These are phyloP conservation scores for Trachelus stipa DNA, from an alignment of 2,888 invertebrate species.

Conservation along the genomic window DNA sequence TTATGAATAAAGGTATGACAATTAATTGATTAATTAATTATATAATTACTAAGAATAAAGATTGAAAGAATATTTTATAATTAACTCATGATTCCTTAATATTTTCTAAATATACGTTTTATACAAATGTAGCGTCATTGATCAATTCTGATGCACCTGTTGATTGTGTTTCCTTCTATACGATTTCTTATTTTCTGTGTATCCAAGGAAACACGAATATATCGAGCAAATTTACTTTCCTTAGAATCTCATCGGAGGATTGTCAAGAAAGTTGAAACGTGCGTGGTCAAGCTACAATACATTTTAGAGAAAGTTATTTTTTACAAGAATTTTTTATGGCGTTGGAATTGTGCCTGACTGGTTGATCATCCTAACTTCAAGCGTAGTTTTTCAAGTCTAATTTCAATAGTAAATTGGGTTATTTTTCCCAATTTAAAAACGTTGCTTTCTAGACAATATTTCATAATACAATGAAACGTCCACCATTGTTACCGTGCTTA, in stretches of 20 bases:
- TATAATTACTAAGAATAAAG: background rate
- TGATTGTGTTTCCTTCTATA: background rate
- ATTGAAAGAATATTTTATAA: background rate
- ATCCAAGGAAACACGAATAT: background rate
- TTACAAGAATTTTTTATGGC: no score
- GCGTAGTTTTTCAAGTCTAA: no score
- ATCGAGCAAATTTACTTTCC: background rate
- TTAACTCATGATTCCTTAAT: background rate
- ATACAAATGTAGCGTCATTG: background rate
- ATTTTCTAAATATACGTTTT: background rate
- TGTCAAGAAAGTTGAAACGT: background rate
- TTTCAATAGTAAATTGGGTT: no score
- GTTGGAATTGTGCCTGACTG: background rate
- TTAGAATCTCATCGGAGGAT: background rate
- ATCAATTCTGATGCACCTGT: background rate
- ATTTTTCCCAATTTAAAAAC: no score
- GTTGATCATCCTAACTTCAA: no score
- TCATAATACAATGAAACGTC: constrained; percentile 67
- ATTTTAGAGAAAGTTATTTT: constrained; percentile 8
- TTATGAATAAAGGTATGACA: background rate
- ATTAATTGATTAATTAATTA: background rate
- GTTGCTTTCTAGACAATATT: background rate
- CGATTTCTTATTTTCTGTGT: background rate
- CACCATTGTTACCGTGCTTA: constrained; percentile 77
- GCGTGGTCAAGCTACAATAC: background rate